Evolutionary conservation across 2,113 vertebrate genomes (phyloP).

Genomic region (Tachycineta bicolor): DNA sequence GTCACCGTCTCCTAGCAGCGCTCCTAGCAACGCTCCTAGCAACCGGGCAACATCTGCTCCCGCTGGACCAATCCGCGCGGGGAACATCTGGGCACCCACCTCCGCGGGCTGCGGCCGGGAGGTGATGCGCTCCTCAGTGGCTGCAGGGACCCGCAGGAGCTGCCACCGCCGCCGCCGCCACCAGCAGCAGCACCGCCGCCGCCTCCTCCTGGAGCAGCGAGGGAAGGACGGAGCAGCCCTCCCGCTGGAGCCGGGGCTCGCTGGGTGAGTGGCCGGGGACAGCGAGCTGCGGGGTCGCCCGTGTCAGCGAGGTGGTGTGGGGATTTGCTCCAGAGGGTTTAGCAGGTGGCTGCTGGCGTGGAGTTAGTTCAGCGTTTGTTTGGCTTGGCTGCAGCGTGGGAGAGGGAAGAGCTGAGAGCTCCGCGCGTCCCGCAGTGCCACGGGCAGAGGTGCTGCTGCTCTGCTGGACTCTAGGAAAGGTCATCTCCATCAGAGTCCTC

Average conservation of each 20-base stretch:
- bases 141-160: conserved; percentile 62
- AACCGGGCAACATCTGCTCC: conserved; percentile 89
- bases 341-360: neutral
- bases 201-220: neutral
- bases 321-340: neutral
- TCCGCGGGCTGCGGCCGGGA: conserved; percentile 62
- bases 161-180: neutral
- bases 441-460: neutral
- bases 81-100: conserved; percentile 75
- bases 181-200: neutral
- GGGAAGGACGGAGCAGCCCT: conserved; percentile 3
- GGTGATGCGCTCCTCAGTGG: conserved; percentile 61
- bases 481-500: neutral
- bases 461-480: neutral
- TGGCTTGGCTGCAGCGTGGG: neutral
- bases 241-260: conserved; percentile 5
- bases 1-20: conserved; percentile 82
- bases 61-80: conserved; percentile 84
- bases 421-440: neutral
- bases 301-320: rapidly evolving
- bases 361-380: neutral
- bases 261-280: conserved; percentile 32
- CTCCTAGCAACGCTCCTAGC: conserved; percentile 95
- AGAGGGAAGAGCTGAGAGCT: neutral
- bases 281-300: rapidly evolving